These are phyloP conservation scores for Rattus rattus DNA, from an alignment of 2,113 vertebrate species.

Conservation along the genomic window DNA sequence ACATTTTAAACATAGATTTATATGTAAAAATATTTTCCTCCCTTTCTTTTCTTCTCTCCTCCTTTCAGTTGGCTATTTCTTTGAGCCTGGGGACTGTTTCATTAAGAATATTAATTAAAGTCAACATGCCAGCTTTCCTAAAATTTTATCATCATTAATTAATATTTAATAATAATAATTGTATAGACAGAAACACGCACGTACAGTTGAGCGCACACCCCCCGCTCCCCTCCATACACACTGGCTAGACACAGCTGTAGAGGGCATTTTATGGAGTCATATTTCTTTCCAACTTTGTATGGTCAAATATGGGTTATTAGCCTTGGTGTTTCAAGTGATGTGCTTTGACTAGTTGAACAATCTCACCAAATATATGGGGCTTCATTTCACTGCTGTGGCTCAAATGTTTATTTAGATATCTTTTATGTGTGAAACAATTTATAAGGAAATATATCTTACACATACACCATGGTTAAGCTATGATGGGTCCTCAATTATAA, in stretches of 20 bases:
- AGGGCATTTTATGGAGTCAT: background rate
- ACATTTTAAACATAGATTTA: background rate
- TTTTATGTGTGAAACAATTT: background rate
- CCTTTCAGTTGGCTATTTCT: background rate
- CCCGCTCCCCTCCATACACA: too few species aligned
- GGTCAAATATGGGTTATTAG: background rate
- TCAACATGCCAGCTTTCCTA: background rate
- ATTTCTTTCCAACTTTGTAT: background rate
- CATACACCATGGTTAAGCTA: background rate
- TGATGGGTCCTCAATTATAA: too few species aligned
- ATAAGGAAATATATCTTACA: conserved; percentile 43
- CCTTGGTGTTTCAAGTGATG: background rate
- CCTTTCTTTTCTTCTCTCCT: background rate
- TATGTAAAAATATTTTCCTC: background rate
- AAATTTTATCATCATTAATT: background rate
- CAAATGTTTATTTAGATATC: conserved; percentile 18
- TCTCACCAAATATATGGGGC: background rate
- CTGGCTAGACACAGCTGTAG: background rate
- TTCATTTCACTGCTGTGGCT: background rate
- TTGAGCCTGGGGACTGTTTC: background rate
- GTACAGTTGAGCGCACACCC: too few species aligned
- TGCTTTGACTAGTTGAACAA: background rate
- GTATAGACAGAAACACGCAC: background rate
- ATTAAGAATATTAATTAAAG: background rate
- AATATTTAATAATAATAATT: background rate